phyloP scores from a whole-genome alignment of 2,797 vertebrate species.

The Eospalax fontanierii region DNA sequence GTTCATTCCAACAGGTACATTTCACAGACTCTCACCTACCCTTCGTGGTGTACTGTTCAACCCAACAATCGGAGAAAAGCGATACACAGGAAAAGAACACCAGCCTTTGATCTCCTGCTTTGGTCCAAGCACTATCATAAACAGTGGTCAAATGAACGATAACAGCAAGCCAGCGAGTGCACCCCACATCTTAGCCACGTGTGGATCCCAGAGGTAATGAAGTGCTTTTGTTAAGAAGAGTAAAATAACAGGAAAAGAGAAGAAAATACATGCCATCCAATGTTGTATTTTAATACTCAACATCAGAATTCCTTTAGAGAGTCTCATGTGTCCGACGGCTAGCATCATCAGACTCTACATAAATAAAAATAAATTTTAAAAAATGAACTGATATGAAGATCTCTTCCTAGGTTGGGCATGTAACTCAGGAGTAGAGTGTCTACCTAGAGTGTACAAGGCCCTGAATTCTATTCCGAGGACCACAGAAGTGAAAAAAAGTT shows the following conservation, averaged over 20 bases:
- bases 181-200: neutral
- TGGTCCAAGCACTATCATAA: neutral
- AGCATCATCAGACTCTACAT: neutral
- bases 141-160: neutral
- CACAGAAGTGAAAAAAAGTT: neutral
- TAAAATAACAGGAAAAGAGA: neutral
- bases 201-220: neutral
- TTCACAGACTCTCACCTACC: neutral
- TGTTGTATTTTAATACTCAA: neutral
- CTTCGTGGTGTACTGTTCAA: neutral
- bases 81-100: neutral
- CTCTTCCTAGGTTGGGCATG: neutral
- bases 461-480: neutral
- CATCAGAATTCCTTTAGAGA: neutral
- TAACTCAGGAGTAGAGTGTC: neutral
- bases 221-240: neutral
- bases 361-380: neutral
- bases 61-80: neutral
- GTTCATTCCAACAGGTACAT: neutral
- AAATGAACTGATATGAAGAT: neutral
- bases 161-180: neutral
- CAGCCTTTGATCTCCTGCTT: neutral
- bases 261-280: neutral
- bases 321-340: neutral
- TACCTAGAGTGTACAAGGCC: neutral